A percentile compares a stretch with the other conserved stretches of the same genome.
Evolutionary conservation across 2,113 vertebrate species (phyloP).

Genomic region (Peromyscus leucopus): DNA sequence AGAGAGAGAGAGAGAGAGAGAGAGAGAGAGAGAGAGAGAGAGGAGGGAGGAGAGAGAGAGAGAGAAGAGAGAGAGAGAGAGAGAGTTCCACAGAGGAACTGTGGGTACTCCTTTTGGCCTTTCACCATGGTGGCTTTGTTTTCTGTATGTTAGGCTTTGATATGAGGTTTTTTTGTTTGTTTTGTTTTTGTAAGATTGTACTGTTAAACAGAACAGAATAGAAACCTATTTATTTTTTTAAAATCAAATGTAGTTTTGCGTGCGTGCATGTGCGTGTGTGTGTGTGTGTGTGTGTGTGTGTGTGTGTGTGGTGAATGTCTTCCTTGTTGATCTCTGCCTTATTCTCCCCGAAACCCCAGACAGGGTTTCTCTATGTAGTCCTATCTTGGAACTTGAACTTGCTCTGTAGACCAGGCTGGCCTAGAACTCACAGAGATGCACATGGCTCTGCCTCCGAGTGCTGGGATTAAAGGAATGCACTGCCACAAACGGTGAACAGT

Average conservation of each 20-base stretch:
- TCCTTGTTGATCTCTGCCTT: not conserved
- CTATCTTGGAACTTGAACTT: not conserved
- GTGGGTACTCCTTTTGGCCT: not conserved
- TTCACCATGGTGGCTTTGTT: not conserved
- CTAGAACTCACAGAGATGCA: not conserved
- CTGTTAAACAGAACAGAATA: conserved; percentile 30
- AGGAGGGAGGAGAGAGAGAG: no score
- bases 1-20: no score
- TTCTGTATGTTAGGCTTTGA: conserved; percentile 45
- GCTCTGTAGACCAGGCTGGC: not conserved
- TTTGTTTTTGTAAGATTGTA: not conserved
- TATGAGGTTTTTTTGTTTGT: not conserved
- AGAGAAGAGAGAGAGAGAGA: no score
- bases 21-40: not conserved
- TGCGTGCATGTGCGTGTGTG: not conserved
- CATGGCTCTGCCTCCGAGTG: not conserved
- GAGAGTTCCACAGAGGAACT: not conserved
- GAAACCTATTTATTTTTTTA: not conserved
- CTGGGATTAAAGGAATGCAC: not conserved
- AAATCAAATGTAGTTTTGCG: not conserved
- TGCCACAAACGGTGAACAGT: not conserved
- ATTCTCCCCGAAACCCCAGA: no score
- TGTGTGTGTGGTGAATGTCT: not conserved
- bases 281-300: not conserved
- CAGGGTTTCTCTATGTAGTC: not conserved